Base-by-base conservation (phyloP, 2,888 invertebrate species). In the Lobophora halterata region DNA sequence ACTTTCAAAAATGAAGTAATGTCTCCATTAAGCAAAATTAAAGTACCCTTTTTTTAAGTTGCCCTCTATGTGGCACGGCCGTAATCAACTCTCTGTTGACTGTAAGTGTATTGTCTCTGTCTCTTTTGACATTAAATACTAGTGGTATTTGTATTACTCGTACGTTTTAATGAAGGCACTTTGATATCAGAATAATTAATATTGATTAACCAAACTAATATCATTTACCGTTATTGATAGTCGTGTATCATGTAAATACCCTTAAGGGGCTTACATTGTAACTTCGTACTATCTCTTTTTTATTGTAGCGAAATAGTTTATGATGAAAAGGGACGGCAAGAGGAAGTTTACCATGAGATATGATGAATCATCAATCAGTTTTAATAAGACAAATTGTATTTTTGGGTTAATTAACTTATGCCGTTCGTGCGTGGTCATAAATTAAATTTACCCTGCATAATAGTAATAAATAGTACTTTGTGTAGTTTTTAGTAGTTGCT, bases 111-210 rank as follows among this genome's bases (percentile, higher is more conserved):
- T n/a, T n/a, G n/a, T n/a, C n/a, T n/a, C n/a, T n/a, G n/a, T n/a
- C n/a, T n/a, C n/a, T n/a, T n/a, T n/a, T n/a, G n/a, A n/a, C n/a
- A n/a, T n/a, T n/a, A n/a, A n/a, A n/a, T n/a, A n/a, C 8, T 8
- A 21, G 2, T 6, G 14, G 19, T 12, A 11, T 40, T 46, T 37
- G 20, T 31, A 18, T 35, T 38, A 28, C 28, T 18, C 43, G 33
- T 51, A 41, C 26, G 30, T 43, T 48, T 43, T 46, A 46, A 48
- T 46, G 37, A 44, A 26, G 31, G 14, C 9, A 28, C 10, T 34
- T 38, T 20, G 24, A 18, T 6, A 21, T 6, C 10, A 17, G 26
- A 26, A 23, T 35, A 41, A 42, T 42, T 36, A 31, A 31, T 35
- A 29, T 29, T 36, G 29, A 33, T 40, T 20, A 14, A 25, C 7